A percentile compares a stretch with the other conserved stretches of the same genome.
Evolutionary conservation across 30 jellyfish, hydroid and myxozoan genomes (phyloP).

Genomic region (Aurelia sp.): DNA sequence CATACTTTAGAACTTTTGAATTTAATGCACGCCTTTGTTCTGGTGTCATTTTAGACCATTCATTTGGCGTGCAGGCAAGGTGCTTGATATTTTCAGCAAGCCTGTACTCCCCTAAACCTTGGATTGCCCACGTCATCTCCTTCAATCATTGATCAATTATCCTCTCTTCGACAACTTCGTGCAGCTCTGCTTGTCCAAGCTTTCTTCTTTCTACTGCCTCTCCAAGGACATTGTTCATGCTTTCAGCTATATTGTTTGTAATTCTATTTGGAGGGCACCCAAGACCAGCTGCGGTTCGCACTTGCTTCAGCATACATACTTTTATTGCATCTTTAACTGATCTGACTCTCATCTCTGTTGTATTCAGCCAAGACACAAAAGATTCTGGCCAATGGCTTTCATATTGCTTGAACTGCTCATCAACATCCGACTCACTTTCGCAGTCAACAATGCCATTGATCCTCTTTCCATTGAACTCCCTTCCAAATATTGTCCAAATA

Average conservation of each 20-base stretch:
- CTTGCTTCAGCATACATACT: conserved; percentile 41
- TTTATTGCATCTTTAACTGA: conserved; percentile 16
- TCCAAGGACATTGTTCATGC: conserved; percentile 20
- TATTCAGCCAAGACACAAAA: conserved; percentile 33
- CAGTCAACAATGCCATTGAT: conserved; percentile 40
- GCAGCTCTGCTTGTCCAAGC: conserved; percentile 31
- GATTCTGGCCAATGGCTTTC: conserved; percentile 8
- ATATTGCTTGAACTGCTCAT: not conserved
- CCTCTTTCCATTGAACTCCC: conserved; percentile 32
- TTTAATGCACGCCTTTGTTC: conserved; percentile 1
- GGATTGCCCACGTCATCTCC: conserved; percentile 25
- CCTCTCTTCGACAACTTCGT: conserved; percentile 10
- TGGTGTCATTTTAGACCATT: conserved; percentile 25
- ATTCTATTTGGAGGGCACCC: conserved; percentile 43
- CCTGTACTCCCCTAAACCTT: conserved; percentile 37
- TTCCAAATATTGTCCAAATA: conserved; percentile 14
- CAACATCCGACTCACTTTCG: conserved; percentile 17
- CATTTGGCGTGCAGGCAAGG: conserved; percentile 21
- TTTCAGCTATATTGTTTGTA: conserved; percentile 18
- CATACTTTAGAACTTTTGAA: not conserved
- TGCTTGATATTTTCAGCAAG: conserved; percentile 3
- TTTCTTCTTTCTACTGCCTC: conserved; percentile 12
- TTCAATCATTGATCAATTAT: conserved; percentile 3
- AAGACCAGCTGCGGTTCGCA: conserved; percentile 48
- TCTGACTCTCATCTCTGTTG: conserved; percentile 25